Base-by-base conservation (phyloP, 1,140 invertebrate species). In the Heliconius congener region DNA sequence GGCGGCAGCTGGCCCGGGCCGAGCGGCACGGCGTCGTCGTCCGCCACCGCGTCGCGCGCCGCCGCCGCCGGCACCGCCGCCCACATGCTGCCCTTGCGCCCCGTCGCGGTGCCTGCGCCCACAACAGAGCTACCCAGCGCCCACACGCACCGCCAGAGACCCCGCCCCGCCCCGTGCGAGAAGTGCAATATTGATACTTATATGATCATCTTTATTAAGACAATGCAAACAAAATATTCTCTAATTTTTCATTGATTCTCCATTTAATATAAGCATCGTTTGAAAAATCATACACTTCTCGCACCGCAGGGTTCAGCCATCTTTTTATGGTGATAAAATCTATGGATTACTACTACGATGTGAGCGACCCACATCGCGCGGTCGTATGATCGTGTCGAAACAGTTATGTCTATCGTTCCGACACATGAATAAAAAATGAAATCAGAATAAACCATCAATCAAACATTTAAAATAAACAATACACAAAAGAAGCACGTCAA, bases 1-100 rank as follows among this genome's bases (percentile, higher is more conserved):
- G 97, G 97, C 90, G 96, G 96, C 85, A 98, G 95, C 89, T 98
- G 97, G 71, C 97, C 97, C 30, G 97, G 97, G 34, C 97, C 97
- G 74, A 98, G 94, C 83, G 96, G 96, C 70, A 93, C 91, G 18
- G 85, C 86, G 85, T 93, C 92, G 72, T 92, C 93, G 82, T 86
- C 87, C 71, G 81, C 85, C 85, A 92, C 85, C 80, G 85, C 85
- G 72, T 88, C 92, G 85, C 87, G 84, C 78, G 91, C 89, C 18
- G 84, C 87, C 76, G 88, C 89, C 85, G 91, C 87, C 79, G 92
- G 91, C 85, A 94, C 92, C 71, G 91, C 92, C 82, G 93, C 92
- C 92, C 92, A 95, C 91, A 94, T 94, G 91, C 94, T 95, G 87
- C 91, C 93, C 90, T 95, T 95, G 86, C 94, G 94, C 84, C 93